Conservation (phyloP, 1,140 invertebrate genomes). For the Sminthurides bifidus region DNA sequence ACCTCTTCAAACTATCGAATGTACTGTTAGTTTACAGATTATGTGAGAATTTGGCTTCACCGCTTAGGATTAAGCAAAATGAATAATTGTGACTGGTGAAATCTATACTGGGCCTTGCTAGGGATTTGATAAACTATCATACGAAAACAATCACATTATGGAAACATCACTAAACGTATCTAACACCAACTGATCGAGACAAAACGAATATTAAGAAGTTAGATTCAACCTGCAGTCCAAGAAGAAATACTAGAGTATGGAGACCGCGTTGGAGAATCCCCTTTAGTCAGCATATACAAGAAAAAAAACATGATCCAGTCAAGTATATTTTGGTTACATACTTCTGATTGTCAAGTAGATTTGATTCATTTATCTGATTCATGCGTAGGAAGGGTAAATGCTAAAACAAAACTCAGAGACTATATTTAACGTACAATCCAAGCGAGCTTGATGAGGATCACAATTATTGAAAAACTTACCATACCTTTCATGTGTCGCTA, state of each 20-base stretch:
- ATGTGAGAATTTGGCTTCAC: too few relatives aligned
- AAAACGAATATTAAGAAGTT: neutral
- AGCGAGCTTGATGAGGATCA: neutral
- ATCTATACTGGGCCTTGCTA: too few relatives aligned
- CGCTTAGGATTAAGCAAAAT: too few relatives aligned
- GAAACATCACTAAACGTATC: too few relatives aligned
- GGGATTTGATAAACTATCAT: too few relatives aligned
- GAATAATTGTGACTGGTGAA: too few relatives aligned
- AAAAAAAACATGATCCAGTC: slow-evolving; percentile 10
- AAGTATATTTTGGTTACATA: neutral
- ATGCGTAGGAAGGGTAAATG: too few relatives aligned
- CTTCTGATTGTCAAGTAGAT: neutral
- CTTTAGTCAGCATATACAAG: slow-evolving; percentile 18
- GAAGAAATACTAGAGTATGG: slow-evolving; percentile 34
- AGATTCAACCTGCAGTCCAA: slow-evolving; percentile 35
- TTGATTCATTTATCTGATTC: too few relatives aligned
- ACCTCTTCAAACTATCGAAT: too few relatives aligned
- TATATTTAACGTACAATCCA: neutral
- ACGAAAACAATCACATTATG: too few relatives aligned
- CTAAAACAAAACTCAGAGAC: neutral
- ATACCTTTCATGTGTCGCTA: too few relatives aligned
- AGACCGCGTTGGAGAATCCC: slow-evolving; percentile 32
- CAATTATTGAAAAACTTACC: neutral
- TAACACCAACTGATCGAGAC: neutral
- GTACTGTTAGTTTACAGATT: too few relatives aligned